These are phyloP conservation scores for Bombus confusus DNA, from an alignment of 1,140 invertebrate species.

Conservation along the genomic window DNA sequence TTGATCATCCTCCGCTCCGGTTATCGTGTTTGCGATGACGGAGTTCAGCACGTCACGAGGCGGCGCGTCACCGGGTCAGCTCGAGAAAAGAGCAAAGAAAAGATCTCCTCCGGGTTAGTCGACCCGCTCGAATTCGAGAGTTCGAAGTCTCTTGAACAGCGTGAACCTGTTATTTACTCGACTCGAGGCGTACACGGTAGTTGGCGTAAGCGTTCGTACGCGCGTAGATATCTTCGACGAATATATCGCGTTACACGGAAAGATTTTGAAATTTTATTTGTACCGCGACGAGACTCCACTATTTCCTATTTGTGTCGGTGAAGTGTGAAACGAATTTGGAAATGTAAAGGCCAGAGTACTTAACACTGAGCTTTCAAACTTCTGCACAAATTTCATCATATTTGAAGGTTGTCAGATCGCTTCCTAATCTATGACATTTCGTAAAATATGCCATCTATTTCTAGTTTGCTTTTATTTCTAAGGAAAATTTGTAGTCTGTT, in stretches of 20 bases:
- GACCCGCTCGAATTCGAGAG: background rate
- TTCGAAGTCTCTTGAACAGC: background rate
- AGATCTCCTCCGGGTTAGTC: background rate
- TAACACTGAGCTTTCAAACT: no score
- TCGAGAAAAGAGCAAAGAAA: background rate
- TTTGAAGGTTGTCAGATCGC: no score
- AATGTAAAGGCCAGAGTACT: no score
- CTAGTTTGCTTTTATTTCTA: no score
- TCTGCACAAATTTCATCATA: no score
- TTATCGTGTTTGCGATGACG: conserved; percentile 39
- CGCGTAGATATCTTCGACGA: background rate
- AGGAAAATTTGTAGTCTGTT: no score
- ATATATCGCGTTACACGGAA: background rate
- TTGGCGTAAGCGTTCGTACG: background rate
- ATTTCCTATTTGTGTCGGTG: no score
- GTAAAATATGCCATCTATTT: no score
- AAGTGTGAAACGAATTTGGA: no score
- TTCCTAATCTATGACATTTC: no score
- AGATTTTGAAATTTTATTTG: background rate
- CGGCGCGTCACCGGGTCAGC: background rate
- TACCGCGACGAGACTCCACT: no score
- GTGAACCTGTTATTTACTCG: background rate
- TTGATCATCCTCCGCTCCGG: conserved; percentile 28
- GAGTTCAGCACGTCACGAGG: background rate
- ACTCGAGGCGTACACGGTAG: background rate